These are phyloP conservation scores for Leptodirus hochenwartii DNA, from an alignment of 2,888 invertebrate genomes.

Conservation along the genomic window DNA sequence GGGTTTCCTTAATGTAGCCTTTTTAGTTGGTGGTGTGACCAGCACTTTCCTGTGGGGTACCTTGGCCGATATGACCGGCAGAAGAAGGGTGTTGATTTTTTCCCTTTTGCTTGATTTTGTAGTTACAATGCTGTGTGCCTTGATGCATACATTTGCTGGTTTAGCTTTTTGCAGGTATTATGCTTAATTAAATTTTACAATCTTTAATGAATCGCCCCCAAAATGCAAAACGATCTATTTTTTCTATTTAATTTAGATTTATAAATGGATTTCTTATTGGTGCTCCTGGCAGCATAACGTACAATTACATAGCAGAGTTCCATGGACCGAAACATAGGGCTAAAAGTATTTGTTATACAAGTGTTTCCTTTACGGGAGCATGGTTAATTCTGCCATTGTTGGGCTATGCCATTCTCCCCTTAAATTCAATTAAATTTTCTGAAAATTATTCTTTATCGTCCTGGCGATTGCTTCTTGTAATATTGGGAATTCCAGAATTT, in stretches of 20 bases:
- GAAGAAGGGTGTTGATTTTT: slow-evolving; percentile 32
- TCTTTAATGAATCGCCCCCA: too few species aligned
- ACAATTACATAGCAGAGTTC: slow-evolving; percentile 47
- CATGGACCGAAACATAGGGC: slow-evolving; percentile 38
- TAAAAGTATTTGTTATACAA: slow-evolving; percentile 40
- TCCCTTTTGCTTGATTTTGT: slow-evolving; percentile 27
- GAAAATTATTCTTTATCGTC: slow-evolving; percentile 38
- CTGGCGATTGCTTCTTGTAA: slow-evolving; percentile 55
- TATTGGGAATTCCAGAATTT: slow-evolving; percentile 45
- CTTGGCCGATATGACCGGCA: slow-evolving; percentile 55
- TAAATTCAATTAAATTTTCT: slow-evolving; percentile 14
- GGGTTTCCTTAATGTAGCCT: slow-evolving; percentile 51
- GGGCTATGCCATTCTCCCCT: slow-evolving; percentile 19
- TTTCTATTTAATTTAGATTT: too few species aligned
- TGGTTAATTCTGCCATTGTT: slow-evolving; percentile 46
- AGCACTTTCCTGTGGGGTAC: slow-evolving; percentile 70
- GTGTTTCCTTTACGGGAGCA: slow-evolving; percentile 47
- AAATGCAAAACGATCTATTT: too few species aligned
- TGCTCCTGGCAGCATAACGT: slow-evolving; percentile 39
- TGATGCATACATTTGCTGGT: slow-evolving; percentile 37
- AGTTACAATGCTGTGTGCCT: slow-evolving; percentile 34
- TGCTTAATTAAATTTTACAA: not conserved
- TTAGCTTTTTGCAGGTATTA: slow-evolving; percentile 39
- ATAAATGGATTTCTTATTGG: slow-evolving; percentile 43
- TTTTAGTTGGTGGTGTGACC: slow-evolving; percentile 50